A percentile compares a stretch with the other conserved stretches of the same genome.
These are phyloP conservation scores for Columbina picui DNA, from an alignment of 2,113 vertebrate genomes.

Conservation along the genomic window DNA sequence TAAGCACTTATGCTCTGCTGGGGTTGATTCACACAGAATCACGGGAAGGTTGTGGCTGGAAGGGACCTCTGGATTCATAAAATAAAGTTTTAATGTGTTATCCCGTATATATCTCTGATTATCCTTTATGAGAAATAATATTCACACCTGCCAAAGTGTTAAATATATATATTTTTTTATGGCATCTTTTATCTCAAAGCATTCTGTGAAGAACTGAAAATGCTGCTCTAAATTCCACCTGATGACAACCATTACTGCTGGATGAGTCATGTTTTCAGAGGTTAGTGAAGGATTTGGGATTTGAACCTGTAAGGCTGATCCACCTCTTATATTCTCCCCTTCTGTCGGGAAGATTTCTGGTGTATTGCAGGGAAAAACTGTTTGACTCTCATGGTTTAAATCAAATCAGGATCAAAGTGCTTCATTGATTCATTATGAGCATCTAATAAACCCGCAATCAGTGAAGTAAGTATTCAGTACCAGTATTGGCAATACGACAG, in stretches of 20 bases:
- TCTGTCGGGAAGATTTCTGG: background rate
- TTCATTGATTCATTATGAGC: background rate
- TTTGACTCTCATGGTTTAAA: background rate
- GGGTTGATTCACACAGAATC: background rate
- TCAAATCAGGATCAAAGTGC: background rate
- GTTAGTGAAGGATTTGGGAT: background rate
- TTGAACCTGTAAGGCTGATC: background rate
- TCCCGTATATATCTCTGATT: background rate
- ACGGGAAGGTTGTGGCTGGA: too few relatives aligned
- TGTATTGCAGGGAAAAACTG: background rate
- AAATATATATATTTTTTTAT: background rate
- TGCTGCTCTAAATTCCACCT: background rate
- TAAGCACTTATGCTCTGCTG: background rate
- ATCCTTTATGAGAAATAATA: background rate
- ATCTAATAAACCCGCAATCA: accelerated
- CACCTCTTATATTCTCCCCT: background rate
- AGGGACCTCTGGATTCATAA: background rate
- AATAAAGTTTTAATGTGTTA: background rate
- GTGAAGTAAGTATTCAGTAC: background rate
- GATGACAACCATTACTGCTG: background rate
- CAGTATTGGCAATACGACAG: background rate
- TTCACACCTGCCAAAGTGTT: background rate
- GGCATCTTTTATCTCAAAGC: background rate
- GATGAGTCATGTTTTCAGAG: background rate
- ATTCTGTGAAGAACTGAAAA: background rate